Conservation (phyloP, 2,797 vertebrate genomes). For the Lutra lutra region DNA sequence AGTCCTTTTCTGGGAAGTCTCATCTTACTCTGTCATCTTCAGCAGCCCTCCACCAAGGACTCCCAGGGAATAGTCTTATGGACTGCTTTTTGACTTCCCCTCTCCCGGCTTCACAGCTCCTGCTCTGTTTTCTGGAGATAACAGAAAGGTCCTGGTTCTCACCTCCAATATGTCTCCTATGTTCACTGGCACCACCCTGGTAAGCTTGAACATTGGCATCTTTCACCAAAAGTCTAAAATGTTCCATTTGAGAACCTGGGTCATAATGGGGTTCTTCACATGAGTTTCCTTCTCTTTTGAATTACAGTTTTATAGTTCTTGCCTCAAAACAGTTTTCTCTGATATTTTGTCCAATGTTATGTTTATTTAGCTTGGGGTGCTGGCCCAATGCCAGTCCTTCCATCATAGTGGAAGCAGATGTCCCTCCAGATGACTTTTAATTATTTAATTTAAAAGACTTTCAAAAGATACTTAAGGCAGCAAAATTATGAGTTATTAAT, state of each 20-base stretch:
- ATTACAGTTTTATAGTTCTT: neutral
- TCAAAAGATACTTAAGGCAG: neutral
- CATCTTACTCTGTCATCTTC: neutral
- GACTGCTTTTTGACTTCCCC: neutral
- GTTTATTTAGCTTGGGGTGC: neutral
- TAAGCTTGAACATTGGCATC: neutral
- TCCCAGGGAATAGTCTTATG: neutral
- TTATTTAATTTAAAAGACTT: neutral
- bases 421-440: neutral
- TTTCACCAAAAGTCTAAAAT: neutral
- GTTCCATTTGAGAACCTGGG: neutral
- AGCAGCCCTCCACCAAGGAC: neutral
- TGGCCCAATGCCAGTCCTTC: neutral
- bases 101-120: rapidly evolving
- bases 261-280: neutral
- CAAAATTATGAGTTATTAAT: neutral
- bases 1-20: neutral
- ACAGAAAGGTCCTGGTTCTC: neutral
- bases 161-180: neutral
- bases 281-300: neutral
- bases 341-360: neutral
- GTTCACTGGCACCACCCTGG: neutral
- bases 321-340: neutral
- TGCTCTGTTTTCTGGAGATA: neutral
- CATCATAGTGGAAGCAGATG: neutral